Evolutionary conservation across 2,113 vertebrate species (phyloP).

Genomic region (Charina bottae): DNA sequence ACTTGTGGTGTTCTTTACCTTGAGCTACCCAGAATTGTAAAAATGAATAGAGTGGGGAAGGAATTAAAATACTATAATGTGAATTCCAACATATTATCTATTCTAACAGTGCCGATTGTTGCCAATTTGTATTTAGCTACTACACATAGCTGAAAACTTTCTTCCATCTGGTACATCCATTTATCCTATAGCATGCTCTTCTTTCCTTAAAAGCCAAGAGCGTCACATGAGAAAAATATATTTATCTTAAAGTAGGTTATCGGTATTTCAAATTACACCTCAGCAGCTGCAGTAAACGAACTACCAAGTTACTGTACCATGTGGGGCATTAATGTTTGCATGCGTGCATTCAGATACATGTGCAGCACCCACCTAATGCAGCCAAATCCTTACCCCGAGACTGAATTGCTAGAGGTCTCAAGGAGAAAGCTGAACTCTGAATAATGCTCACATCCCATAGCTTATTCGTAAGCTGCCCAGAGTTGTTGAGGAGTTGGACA

Average conservation of each 20-base stretch:
- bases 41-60: neutral
- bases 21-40: neutral
- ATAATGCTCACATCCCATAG: neutral
- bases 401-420: neutral
- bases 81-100: neutral
- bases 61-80: neutral
- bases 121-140: constrained; percentile 1
- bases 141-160: neutral
- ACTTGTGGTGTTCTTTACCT: neutral
- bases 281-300: neutral
- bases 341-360: neutral
- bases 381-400: neutral
- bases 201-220: neutral
- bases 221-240: neutral
- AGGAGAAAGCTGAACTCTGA: neutral
- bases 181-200: neutral
- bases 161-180: neutral
- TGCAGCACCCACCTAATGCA: neutral
- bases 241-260: neutral
- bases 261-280: neutral
- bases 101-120: neutral
- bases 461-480: neutral
- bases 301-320: neutral
- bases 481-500: neutral
- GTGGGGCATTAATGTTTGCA: neutral